Evolutionary conservation across 2,888 invertebrate genomes (phyloP).

Genomic region (Acanthosepion esculentum): DNA sequence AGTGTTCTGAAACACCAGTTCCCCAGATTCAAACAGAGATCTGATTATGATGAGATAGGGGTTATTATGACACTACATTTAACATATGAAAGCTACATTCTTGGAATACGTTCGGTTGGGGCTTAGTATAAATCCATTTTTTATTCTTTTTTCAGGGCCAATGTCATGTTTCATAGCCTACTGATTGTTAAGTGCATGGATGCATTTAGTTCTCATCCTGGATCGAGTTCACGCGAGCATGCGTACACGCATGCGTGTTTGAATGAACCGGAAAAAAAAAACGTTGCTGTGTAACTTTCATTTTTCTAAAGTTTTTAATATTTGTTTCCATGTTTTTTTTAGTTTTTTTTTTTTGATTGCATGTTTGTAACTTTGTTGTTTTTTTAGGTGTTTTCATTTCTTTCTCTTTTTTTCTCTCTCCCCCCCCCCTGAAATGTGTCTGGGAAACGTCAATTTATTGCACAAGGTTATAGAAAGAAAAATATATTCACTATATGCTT

Average conservation of each 20-base stretch:
- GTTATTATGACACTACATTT: neutral
- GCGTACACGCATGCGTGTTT: neutral
- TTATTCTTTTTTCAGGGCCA: neutral
- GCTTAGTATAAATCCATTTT: neutral
- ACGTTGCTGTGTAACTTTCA: neutral
- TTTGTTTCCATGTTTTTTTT: neutral
- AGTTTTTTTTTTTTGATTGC: too few species aligned
- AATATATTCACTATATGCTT: neutral
- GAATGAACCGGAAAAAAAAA: neutral
- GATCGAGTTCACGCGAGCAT: neutral
- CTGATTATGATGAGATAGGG: neutral
- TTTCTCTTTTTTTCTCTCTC: neutral
- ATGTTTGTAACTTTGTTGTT: neutral
- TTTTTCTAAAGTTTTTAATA: neutral
- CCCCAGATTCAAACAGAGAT: neutral
- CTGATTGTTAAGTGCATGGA: neutral
- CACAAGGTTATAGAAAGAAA: neutral
- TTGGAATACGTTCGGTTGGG: neutral
- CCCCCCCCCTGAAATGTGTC: neutral
- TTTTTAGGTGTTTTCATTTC: neutral
- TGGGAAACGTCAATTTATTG: neutral
- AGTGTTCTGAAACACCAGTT: neutral
- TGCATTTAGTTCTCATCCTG: neutral
- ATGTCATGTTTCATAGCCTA: neutral
- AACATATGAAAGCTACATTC: neutral